Base-by-base conservation (phyloP, 2,113 vertebrate genomes). In the Meleagris gallopavo region DNA sequence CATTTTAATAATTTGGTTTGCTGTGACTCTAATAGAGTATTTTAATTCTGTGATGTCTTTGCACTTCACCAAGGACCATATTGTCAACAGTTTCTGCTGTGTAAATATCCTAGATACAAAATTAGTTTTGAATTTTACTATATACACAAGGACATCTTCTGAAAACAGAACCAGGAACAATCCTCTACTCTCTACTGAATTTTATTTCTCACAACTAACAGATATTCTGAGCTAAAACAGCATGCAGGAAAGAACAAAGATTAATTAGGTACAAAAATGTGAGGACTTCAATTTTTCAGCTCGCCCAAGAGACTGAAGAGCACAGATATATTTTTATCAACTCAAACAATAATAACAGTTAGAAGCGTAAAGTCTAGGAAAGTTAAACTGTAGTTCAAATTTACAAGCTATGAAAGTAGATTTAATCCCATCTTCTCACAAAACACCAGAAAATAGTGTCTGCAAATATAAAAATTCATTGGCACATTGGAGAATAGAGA, bases 1-100 rank as follows among this genome's bases (percentile, higher is more conserved):
- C n/a, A 88, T 36, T 64, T 48, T 71, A 95, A 65, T 50, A 81
- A 79, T 86, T 95, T 89, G 62, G 73, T 93, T 95, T 80, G 75
- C 40, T 94, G 76, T 90, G 66, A 91, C 30, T 64, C 71, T 75
- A 84, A 91, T 73, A 70, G 36, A 90, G 2, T 82, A 91, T 88
- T 94, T 95, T 73, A 95, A 91, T 70, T 90, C 46, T 8, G 13
- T 20, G 46, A 6, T 25, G 60, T 69, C 87, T 75, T 91, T 91
- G n/a, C 36, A 86, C 66, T 94, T 81, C 77, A 87, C 66, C 27
- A 93, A 95, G 38, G 83, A 83, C 27, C 57, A 71, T 11, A 76
- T 27, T 52, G 45, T n/a, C 27, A 87, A 82, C 46, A 82, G 46
- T 88, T 90, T 54, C 95, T 72, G 45, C 45, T 91, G 83, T 12